A percentile compares a stretch with the other conserved stretches of the same genome.
Conservation (phyloP, 2,113 vertebrate species). For the Caranx melampygus region DNA sequence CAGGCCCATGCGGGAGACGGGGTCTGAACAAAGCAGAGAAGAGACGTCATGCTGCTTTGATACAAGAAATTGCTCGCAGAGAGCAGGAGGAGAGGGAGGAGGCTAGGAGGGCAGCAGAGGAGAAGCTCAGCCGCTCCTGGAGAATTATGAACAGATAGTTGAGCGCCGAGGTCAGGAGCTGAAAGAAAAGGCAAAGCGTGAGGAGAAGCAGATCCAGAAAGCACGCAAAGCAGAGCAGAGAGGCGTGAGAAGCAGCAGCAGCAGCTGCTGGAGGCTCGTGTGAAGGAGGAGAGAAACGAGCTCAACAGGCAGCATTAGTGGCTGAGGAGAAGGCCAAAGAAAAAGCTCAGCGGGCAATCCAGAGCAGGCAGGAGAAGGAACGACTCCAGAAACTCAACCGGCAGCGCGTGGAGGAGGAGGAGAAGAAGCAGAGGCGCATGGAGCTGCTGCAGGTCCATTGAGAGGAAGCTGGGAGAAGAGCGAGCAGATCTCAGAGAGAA, state of each 20-base stretch:
- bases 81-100: conserved; percentile 89
- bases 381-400: conserved; percentile 92
- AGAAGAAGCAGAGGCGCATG: conserved; percentile 87
- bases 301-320: conserved; percentile 89
- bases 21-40: conserved; percentile 91
- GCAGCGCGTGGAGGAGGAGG: conserved; percentile 91
- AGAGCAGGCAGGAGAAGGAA: conserved; percentile 93
- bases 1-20: conserved; percentile 87
- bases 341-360: conserved; percentile 89
- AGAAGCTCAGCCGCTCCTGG: conserved; percentile 91
- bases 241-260: conserved; percentile 88
- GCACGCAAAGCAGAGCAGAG: conserved; percentile 89
- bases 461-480: conserved; percentile 96
- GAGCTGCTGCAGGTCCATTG: conserved; percentile 95
- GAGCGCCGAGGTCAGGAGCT: conserved; percentile 91
- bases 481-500: conserved; percentile 94
- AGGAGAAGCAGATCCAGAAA: conserved; percentile 91
- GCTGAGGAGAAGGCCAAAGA: conserved; percentile 91
- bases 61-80: conserved; percentile 89
- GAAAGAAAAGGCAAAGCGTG: conserved; percentile 89
- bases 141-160: conserved; percentile 93
- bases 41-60: conserved; percentile 88
- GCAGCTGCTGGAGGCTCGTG: conserved; percentile 87
- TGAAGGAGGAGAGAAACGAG: conserved; percentile 86
- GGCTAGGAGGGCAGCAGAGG: conserved; percentile 83